Conservation (phyloP, 2,797 vertebrate genomes). For the Delichon dasypus region DNA sequence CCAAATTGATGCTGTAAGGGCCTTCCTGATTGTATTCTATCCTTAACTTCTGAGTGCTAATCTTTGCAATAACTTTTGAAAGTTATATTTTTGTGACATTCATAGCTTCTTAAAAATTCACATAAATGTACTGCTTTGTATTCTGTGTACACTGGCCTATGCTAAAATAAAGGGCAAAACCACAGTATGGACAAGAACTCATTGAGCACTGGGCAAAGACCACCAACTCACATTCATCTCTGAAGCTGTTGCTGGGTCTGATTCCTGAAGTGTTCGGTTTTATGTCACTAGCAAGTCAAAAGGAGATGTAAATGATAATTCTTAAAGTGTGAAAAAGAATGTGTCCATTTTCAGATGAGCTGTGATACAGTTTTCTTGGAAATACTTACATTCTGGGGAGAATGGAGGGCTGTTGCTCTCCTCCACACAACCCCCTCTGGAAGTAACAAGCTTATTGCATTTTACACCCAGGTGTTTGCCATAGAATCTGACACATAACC, state of each 20-base stretch:
- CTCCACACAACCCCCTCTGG: conserved; percentile 52
- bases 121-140: not conserved
- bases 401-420: not conserved
- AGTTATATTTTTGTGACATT: not conserved
- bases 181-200: not conserved
- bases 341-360: conserved; percentile 45
- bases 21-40: conserved; percentile 1
- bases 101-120: not conserved
- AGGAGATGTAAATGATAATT: conserved; percentile 37
- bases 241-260: not conserved
- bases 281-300: not conserved
- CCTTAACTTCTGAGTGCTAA: not conserved
- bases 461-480: conserved; percentile 82
- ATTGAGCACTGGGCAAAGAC: not conserved
- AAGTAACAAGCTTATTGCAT: conserved; percentile 72
- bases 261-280: not conserved
- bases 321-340: conserved; percentile 29
- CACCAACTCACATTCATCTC: not conserved
- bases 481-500: conserved; percentile 80
- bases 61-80: conserved; percentile 8
- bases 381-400: conserved; percentile 3
- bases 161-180: not conserved
- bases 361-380: conserved; percentile 52
- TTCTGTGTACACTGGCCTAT: not conserved
- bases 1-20: conserved; percentile 32